phyloP scores from a whole-genome alignment of 2,888 invertebrate genomes.

The Dione juno region DNA sequence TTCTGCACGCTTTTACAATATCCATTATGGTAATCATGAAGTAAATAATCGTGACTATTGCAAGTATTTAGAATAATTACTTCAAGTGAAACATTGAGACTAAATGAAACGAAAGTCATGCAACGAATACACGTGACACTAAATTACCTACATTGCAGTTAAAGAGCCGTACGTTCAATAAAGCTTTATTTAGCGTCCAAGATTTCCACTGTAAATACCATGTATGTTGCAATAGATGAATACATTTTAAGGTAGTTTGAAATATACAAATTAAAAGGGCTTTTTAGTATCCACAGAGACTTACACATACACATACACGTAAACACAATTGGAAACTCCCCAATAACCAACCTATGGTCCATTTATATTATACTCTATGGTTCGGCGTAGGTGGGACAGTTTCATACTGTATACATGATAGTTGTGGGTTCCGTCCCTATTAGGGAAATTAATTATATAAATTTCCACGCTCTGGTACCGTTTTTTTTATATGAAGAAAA shows the following conservation, averaged over 20 bases:
- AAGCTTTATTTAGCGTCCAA: background rate
- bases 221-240: conserved; percentile 1
- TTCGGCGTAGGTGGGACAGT: no score
- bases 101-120: conserved; percentile 19
- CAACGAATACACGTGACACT: conserved; percentile 25
- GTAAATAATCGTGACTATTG: conserved; percentile 32
- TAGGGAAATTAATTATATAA: no score
- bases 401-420: no score
- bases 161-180: conserved; percentile 14
- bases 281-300: no score
- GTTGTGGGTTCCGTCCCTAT: no score
- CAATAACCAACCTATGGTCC: no score
- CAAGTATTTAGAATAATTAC: conserved; percentile 8
- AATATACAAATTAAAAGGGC: no score
- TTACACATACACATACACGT: no score
- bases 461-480: no score
- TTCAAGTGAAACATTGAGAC: conserved; percentile 18
- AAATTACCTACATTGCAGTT: conserved; percentile 12
- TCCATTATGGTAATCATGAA: conserved; percentile 29
- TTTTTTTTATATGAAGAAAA: no score
- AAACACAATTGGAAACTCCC: no score
- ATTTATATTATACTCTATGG: no score
- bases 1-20: conserved; percentile 20
- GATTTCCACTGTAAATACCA: conserved; percentile 10
- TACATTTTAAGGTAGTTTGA: background rate